Base-by-base conservation (phyloP, 2,888 invertebrate genomes). In the Synanthedon formicaeformis region DNA sequence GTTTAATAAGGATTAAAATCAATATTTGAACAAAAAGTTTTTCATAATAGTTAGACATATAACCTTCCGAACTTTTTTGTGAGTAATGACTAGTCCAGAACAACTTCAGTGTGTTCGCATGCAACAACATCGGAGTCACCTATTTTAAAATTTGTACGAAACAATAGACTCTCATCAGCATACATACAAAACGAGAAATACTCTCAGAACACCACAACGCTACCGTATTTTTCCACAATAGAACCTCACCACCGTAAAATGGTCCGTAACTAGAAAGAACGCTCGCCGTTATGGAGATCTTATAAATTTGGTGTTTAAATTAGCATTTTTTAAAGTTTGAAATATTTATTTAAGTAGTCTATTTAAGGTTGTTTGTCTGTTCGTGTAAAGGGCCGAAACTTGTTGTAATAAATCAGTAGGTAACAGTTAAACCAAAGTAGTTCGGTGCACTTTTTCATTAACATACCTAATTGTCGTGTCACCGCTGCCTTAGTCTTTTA, bases 321-420 rank as follows among this genome's bases (percentile, higher is more conserved):
- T 76, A 69, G 67, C 76, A 78, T 78, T 75, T 76, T 66, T 71
- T 61, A 66, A 67, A 55, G 62, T 34, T 62, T 73, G 72, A 77
- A 76, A 78, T 75, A 78, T 75, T 68, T 76, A 75, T 78, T 77
- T 74, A 75, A 74, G 81, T 78, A 77, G 78, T 65, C 69, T 73
- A 72, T 78, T 76, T 73, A 65, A 69, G 64, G 57, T 63, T 79
- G 75, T 78, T 73, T 75, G 73, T 71, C 60, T 58, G 63, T 64
- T 45, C 52, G 62, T 60, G 52, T 60, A 70, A 76, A 78, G 73
- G 71, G 74, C 75, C 69, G 61, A 68, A 65, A 71, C 65, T 73
- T 64, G 58, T 55, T 52, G 63, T 60, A 58, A 69, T 74, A 63
- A 66, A 71, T 78, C 74, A 71, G 63, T 59, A 59, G 34, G 53